phyloP scores from a whole-genome alignment of 2,113 vertebrate genomes.

The Lepisosteus osseus region DNA sequence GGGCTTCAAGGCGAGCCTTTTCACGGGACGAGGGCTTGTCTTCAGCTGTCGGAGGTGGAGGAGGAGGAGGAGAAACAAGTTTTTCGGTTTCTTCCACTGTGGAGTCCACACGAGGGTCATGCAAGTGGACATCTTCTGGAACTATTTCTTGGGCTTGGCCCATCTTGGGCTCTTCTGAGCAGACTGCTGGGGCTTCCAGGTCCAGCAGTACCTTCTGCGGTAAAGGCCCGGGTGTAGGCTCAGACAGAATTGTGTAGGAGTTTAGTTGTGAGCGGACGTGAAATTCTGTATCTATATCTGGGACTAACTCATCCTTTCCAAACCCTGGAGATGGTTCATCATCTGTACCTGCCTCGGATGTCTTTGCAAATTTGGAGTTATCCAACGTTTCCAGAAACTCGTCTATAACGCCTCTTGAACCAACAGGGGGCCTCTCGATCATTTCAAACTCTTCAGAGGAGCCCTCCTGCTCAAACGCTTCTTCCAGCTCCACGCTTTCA shows the following conservation, averaged over 20 bases:
- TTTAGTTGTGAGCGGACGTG: background rate
- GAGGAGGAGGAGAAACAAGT: background rate
- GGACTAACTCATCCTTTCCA: conserved; percentile 25
- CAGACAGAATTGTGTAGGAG: conserved; percentile 51
- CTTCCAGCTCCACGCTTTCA: conserved; percentile 38
- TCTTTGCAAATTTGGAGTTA: conserved; percentile 55
- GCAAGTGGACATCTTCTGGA: conserved; percentile 14
- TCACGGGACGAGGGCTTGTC: conserved; percentile 10
- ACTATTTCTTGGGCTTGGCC: conserved; percentile 31
- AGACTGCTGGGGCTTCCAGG: conserved; percentile 44
- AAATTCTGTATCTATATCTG: conserved; percentile 38
- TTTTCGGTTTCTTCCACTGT: conserved; percentile 39
- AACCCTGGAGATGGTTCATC: conserved; percentile 46
- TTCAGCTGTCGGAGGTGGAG: conserved; percentile 34
- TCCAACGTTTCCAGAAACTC: conserved; percentile 70
- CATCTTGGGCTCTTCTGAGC: background rate
- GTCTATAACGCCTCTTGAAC: conserved; percentile 52
- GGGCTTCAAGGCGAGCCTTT: conserved; percentile 1
- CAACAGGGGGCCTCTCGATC: conserved; percentile 57
- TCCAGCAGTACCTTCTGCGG: conserved; percentile 58
- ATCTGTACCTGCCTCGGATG: conserved; percentile 50
- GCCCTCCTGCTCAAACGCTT: conserved; percentile 63
- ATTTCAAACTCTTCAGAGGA: conserved; percentile 75
- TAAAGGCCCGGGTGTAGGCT: conserved; percentile 33
- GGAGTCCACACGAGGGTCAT: conserved; percentile 30